Base-by-base conservation (phyloP, 2,113 vertebrate genomes). In the Misgurnus mizolepis region DNA sequence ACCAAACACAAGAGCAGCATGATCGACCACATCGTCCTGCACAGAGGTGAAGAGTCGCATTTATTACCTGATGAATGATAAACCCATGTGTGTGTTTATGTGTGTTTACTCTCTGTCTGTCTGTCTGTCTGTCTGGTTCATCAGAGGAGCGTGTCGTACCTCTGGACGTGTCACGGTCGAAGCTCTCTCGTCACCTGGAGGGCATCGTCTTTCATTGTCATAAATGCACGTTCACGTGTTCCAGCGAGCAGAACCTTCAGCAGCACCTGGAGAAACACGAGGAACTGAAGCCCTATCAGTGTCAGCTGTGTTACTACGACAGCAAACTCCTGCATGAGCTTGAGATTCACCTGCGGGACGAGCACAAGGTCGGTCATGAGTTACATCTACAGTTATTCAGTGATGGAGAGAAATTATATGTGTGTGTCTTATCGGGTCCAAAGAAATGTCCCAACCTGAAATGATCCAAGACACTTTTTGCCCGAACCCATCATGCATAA, bases 221-320 rank as follows among this genome's bases (percentile, higher is more conserved):
- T 92, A 96, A 96, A 90, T 99, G 98, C 91, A 98, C 98, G 83
- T 99, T 99, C 91, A 98, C 96, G 83, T 98, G 98, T 93, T 99
- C 97, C 89, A 98, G 94, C 68, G 96, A 97, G 62, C 95, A 96
- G 89, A 94, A 92, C 84, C 93, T 99, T 87, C 96, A 98, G 92
- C 95, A 95, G 73, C 98, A 99, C 93, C 93, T 98, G 87, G 95
- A 95, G 89, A 98, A 98, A 93, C 97, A 99, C 89, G 94, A 94
- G 79, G 95, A 97, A 90, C 90, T 96, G 83, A 97, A 94, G 91
- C 97, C 97, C 69, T 99, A 98, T 90, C 96, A 97, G 89, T 99
- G 98, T 90, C 96, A 97, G 88, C 95, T 99, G 86, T 99, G 98
- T 91, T 98, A 97, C 89, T 98, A 95, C 45, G 96, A 99, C 94